phyloP scores from a whole-genome alignment of 2,797 vertebrate genomes.

The Telmatherina bonti region DNA sequence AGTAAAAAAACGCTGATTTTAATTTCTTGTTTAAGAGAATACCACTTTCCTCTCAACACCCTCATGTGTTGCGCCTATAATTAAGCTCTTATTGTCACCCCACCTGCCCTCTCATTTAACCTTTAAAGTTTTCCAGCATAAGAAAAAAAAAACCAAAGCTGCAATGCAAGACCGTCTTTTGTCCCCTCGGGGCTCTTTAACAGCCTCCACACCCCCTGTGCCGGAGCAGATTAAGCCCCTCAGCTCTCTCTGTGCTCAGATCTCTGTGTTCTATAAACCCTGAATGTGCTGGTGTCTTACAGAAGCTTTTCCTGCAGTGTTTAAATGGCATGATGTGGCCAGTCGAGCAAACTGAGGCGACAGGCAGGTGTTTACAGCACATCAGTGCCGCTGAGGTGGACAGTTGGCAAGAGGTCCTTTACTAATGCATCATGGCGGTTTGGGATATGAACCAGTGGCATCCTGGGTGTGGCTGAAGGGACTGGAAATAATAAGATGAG shows the following conservation, averaged over 20 bases:
- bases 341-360: conserved; percentile 25
- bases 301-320: conserved; percentile 38
- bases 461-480: background rate
- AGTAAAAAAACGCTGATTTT: conserved; percentile 50
- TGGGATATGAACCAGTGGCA: conserved; percentile 17
- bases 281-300: conserved; percentile 39
- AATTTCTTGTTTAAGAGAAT: conserved; percentile 48
- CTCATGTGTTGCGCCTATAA: conserved; percentile 26
- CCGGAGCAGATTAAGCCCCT: conserved; percentile 58
- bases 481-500: conserved; percentile 4
- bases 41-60: conserved; percentile 29
- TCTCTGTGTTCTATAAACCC: conserved; percentile 49
- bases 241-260: conserved; percentile 39
- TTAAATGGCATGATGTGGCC: conserved; percentile 27
- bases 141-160: conserved; percentile 18
- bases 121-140: conserved; percentile 27
- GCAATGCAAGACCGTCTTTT: conserved; percentile 35
- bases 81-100: conserved; percentile 38
- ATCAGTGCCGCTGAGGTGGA: conserved; percentile 33
- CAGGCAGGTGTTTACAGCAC: conserved; percentile 57
- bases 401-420: conserved; percentile 11
- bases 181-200: conserved; percentile 45
- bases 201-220: conserved; percentile 42
- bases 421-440: conserved; percentile 53
- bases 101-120: conserved; percentile 43